Conservation (phyloP, 1,140 invertebrate species). For the Ceratosolen fusciceps region DNA sequence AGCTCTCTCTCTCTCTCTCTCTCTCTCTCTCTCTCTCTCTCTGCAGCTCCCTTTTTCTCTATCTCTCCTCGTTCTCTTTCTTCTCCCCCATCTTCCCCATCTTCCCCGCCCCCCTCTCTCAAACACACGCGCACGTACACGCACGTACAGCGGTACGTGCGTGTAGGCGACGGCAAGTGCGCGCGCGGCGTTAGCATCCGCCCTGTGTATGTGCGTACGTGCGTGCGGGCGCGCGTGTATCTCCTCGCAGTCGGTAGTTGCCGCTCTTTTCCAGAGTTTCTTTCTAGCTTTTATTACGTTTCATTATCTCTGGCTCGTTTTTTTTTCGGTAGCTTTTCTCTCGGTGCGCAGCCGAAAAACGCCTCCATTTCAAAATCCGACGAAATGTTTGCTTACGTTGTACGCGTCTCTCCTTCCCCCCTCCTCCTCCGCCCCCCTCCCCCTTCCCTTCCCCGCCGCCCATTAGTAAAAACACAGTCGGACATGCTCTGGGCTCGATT, state of each 20-base stretch:
- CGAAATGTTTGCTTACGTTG: slow-evolving; percentile 4
- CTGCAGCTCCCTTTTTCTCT: slow-evolving; percentile 10
- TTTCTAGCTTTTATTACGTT: slow-evolving; percentile 14
- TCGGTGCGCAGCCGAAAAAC: not conserved
- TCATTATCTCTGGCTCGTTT: slow-evolving; percentile 4
- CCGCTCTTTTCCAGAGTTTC: slow-evolving; percentile 12
- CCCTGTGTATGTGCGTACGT: too few species aligned
- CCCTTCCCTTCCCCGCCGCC: too few species aligned
- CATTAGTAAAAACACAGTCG: not conserved
- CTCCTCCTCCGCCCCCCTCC: too few species aligned
- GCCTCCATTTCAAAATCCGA: not conserved
- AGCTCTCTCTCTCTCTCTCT: slow-evolving; percentile 38
- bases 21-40: not conserved
- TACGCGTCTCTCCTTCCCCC: not conserved
- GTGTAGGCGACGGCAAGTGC: too few species aligned
- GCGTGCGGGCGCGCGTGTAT: too few species aligned
- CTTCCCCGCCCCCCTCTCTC: not conserved
- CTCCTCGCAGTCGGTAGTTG: not conserved
- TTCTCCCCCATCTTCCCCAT: not conserved
- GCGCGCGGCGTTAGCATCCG: too few species aligned
- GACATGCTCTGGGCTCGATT: not conserved
- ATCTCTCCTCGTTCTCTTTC: not conserved
- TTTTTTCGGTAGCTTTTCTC: slow-evolving; percentile 16
- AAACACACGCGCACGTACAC: not conserved
- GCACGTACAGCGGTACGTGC: too few species aligned